Evolutionary conservation across 2,113 vertebrate genomes (phyloP), one percentile per base, ranked within the genome.

Genomic region (Naja naja): DNA sequence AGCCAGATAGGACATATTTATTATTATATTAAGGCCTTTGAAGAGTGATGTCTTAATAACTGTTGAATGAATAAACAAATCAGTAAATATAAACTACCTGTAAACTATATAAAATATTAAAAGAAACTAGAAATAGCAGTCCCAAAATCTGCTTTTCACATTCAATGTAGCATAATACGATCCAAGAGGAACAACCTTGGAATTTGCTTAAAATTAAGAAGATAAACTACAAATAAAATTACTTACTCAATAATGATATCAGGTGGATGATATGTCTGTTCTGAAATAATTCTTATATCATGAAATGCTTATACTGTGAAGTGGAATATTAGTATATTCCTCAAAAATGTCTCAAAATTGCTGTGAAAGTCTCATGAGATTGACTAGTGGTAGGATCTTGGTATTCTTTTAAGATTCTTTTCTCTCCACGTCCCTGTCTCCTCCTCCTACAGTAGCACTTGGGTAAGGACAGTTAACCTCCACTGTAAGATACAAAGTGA

Each of bases 1-100:
- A 96, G 93, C 45, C 49, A 93, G 74, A 49, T 85, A 49, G 0
- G 0, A 23, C 39, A 90, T 39, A 43, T 91, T 91, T 87, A 69
- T 94, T 95, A 85, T 93, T 56, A 94, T 94, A 95, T 92, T 49
- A 92, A 90, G 34, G 47, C 92, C 92, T 94, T 22, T 88, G 93
- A 94, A 93, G 53, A 96, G 43, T 89, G 92, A 64, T 1, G 3
- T 88, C 92, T 3, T 0, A 43, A 94, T 94, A 69, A 88, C 93
- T 94, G 92, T 52, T 39, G 92, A 94, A 69, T 23, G 87, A 69
- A 93, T 94, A 96, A 96, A 95, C 90, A 90, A 95, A 90, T 88
- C 5, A 58, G 92, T 93, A 94, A 95, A 86, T 91, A 94, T 94
- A 90, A 92, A 47, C 12, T 34, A 54, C 23, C 64, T 58, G 22